Conservation (phyloP, 2,113 vertebrate species). For the Haplochromis vanheusdeni region DNA sequence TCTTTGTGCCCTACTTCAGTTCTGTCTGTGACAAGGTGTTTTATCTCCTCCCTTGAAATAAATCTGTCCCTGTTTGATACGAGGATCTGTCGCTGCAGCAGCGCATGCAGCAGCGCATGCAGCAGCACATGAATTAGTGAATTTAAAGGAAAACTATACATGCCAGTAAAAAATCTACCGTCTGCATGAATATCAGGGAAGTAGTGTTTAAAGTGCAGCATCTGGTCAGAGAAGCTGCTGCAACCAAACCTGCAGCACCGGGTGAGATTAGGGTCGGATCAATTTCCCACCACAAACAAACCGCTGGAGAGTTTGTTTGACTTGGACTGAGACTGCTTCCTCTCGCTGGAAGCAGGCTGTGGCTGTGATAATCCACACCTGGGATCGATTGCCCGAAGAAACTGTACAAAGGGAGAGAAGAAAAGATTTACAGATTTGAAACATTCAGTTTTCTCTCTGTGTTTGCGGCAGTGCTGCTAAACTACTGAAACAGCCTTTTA, state of each 20-base stretch:
- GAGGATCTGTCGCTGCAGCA: background rate
- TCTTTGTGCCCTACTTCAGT: background rate
- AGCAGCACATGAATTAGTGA: background rate
- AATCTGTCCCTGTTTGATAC: background rate
- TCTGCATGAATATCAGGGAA: background rate
- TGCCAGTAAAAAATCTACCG: background rate
- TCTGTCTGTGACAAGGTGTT: background rate
- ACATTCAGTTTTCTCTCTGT: background rate
- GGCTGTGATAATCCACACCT: background rate
- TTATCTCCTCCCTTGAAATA: background rate
- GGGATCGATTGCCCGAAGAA: background rate
- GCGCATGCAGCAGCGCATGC: accelerated
- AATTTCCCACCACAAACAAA: background rate
- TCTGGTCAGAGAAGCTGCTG: background rate
- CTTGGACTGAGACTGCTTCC: background rate
- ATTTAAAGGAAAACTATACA: background rate
- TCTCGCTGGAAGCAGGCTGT: too few species aligned
- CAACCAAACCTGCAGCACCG: background rate
- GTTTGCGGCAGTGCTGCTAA: background rate
- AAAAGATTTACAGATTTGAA: background rate
- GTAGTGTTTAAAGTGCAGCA: background rate
- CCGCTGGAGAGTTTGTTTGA: background rate
- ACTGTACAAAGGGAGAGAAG: background rate
- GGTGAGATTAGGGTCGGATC: background rate
- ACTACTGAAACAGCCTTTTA: background rate